Evolutionary conservation across 2,113 vertebrate genomes (phyloP).

Genomic region (Podiceps cristatus): DNA sequence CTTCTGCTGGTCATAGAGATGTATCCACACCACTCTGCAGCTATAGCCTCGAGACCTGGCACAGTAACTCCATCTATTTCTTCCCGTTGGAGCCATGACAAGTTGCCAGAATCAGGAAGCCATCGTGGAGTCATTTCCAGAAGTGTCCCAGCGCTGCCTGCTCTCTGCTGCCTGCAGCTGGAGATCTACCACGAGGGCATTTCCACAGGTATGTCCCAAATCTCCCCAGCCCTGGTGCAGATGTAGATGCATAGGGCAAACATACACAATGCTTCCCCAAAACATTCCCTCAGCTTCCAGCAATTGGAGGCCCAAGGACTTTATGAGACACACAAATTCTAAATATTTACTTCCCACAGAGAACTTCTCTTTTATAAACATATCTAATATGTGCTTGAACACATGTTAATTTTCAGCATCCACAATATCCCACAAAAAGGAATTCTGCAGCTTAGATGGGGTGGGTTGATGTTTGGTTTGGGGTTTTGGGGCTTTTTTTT

Average conservation of each 20-base stretch:
- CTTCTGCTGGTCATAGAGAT: background rate
- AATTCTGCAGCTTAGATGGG: background rate
- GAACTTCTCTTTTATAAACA: background rate
- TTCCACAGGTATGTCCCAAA: background rate
- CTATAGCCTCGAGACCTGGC: background rate
- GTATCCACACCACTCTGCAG: background rate
- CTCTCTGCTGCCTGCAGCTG: background rate
- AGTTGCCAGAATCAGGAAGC: background rate
- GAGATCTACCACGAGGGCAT: background rate
- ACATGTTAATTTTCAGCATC: background rate
- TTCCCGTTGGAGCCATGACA: background rate
- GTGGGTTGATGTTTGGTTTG: no score
- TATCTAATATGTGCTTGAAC: background rate
- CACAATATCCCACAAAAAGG: background rate
- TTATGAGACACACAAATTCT: background rate
- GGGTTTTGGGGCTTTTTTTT: no score
- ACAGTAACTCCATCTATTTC: background rate
- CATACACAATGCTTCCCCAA: background rate
- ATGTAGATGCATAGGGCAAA: background rate
- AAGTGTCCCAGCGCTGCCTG: background rate
- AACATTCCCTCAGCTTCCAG: background rate
- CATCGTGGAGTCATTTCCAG: background rate
- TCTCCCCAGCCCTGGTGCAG: background rate
- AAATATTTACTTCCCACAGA: background rate
- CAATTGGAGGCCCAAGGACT: background rate